Evolutionary conservation across 2,113 vertebrate genomes (phyloP), one percentile per base, ranked within the genome.

Genomic region (Catharus minimus): DNA sequence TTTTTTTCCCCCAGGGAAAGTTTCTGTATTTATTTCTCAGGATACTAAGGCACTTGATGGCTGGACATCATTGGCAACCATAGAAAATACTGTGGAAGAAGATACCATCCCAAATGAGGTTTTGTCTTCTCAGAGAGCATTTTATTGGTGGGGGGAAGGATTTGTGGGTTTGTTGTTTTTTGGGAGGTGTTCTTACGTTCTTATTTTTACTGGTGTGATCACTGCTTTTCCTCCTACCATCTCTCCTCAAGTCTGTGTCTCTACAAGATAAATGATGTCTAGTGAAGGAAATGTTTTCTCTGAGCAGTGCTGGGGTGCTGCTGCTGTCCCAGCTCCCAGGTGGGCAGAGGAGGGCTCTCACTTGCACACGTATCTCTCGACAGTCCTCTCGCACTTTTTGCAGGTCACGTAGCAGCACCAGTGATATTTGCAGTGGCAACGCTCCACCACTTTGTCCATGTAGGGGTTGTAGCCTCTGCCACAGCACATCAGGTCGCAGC

Each of bases 361-460:
- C 96, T 99, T 99, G 98, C 99, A 99, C 77, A 99, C 98, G 0
- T 99, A 99, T 97, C 98, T 97, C 97, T 99, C 99, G 44, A 99
- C 99, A 7, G 96, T 98, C 94, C 98, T 97, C 96, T 99, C 99
- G 0, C 99, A 99, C 95, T 99, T 99, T 94, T 99, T 99, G 93
- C 99, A 99, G 93, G 99, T 99, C 27, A 99, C 99, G 4, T 99
- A 99, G 98, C 99, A 99, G 97, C 99, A 99, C 99, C 99, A 99
- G 97, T 99, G 99, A 95, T 99, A 99, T 95, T 99, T 99, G 98
- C 99, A 99, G 96, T 99, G 99, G 95, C 99, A 99, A 23, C 99
- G 95, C 95, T 99, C 99, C 80, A 99, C 98, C 96, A 99, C 97
- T 33, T 98, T 98, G 98, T 99, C 99, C 5, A 97, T 98, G 97